phyloP scores from a whole-genome alignment of 2,797 vertebrate species.

The Pteropus rufus region DNA sequence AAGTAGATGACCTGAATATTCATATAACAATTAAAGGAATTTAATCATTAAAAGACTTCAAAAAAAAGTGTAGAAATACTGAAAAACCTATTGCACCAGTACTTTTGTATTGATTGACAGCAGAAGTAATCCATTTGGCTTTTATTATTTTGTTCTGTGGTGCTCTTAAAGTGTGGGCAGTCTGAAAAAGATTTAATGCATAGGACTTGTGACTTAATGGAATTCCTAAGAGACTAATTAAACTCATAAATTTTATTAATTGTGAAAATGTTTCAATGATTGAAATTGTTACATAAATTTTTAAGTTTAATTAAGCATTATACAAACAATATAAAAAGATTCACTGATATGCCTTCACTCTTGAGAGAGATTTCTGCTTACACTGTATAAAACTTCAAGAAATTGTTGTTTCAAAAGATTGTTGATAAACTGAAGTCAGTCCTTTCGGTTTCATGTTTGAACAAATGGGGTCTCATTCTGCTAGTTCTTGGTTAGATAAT shows the following conservation, averaged over 20 bases:
- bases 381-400: neutral
- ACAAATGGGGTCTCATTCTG: slow-evolving; percentile 13
- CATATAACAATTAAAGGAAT: neutral
- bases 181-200: neutral
- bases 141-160: neutral
- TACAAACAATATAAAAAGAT: neutral
- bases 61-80: neutral
- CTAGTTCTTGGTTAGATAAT: slow-evolving; percentile 39
- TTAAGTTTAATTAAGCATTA: neutral
- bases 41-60: neutral
- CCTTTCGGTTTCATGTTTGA: slow-evolving; percentile 27
- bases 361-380: neutral
- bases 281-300: neutral
- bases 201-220: neutral
- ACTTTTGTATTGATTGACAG: neutral
- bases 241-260: slow-evolving; percentile 30
- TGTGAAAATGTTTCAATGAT: slow-evolving; percentile 14
- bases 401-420: neutral
- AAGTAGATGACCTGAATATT: neutral
- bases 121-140: neutral
- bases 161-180: neutral
- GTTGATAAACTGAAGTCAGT: slow-evolving; percentile 12
- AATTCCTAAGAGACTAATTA: slow-evolving; percentile 33
- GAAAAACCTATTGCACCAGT: neutral
- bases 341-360: neutral